Conservation (phyloP, 37 sponge, comb jelly and placozoan genomes). For the Aphrocallistes beatrix region DNA sequence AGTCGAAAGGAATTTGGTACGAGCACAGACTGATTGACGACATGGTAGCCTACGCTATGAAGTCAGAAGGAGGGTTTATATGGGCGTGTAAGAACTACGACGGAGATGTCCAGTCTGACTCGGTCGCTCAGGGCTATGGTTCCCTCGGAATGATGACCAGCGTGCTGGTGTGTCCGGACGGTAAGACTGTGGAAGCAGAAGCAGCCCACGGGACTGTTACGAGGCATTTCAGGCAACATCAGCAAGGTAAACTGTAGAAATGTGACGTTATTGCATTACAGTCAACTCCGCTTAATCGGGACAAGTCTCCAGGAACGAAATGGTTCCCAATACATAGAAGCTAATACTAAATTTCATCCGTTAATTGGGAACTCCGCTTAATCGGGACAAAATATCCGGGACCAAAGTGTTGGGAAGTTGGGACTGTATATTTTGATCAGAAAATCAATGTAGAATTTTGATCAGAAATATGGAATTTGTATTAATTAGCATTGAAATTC, state of each 20-base stretch:
- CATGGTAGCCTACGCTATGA: constrained; percentile 91
- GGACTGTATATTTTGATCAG: no score
- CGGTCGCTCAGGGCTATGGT: constrained; percentile 89
- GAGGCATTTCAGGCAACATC: constrained; percentile 79
- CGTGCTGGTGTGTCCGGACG: constrained; percentile 88
- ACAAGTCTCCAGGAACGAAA: no score
- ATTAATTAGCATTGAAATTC: no score
- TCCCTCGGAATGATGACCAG: constrained; percentile 96
- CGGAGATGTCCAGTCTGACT: constrained; percentile 89
- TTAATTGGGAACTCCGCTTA: no score
- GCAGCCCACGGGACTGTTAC: constrained; percentile 95
- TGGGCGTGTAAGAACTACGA: constrained; percentile 99
- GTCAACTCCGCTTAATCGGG: no score
- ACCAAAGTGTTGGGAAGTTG: no score
- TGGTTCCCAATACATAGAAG: no score
- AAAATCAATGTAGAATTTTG: no score
- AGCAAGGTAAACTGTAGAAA: constrained; percentile 67
- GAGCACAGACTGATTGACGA: constrained; percentile 93
- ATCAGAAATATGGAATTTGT: no score
- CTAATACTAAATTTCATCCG: no score
- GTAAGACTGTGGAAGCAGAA: constrained; percentile 87
- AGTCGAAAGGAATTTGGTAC: constrained; percentile 78
- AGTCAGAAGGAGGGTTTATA: constrained; percentile 87
- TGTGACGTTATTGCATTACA: no score
- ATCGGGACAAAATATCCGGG: no score